phyloP scores from a whole-genome alignment of 2,888 invertebrate genomes.

The Amphipoea oculea region DNA sequence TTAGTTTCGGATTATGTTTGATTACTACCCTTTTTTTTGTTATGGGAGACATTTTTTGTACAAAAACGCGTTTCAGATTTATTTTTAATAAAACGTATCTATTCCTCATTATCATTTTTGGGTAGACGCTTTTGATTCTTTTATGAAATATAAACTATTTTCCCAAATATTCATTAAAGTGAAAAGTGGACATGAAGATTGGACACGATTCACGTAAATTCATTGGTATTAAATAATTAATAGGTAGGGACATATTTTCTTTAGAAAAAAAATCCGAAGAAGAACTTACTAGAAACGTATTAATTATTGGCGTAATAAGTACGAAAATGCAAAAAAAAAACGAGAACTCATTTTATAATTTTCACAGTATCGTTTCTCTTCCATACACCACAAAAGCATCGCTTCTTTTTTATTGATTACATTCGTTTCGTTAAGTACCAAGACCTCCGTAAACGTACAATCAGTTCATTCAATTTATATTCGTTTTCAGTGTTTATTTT shows the following conservation, averaged over 20 bases:
- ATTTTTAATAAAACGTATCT: slow-evolving; percentile 78
- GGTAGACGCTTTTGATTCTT: background rate
- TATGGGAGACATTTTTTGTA: slow-evolving; percentile 76
- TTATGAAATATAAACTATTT: slow-evolving; percentile 16
- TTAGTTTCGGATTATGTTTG: slow-evolving; percentile 86
- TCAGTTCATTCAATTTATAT: slow-evolving; percentile 64
- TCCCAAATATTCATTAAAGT: background rate
- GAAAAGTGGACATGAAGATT: background rate
- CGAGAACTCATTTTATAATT: slow-evolving; percentile 7
- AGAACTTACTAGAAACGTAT: background rate
- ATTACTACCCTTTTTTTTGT: slow-evolving; percentile 78
- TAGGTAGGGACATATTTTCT: background rate
- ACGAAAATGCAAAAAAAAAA: background rate
- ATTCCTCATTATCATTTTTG: slow-evolving; percentile 38
- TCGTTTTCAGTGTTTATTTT: slow-evolving; percentile 79
- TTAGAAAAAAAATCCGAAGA: too few species aligned
- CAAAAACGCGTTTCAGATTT: slow-evolving; percentile 72
- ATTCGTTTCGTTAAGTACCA: slow-evolving; percentile 25
- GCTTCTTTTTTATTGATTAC: slow-evolving; percentile 12
- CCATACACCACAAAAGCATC: slow-evolving; percentile 10
- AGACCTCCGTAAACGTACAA: slow-evolving; percentile 44
- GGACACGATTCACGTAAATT: background rate
- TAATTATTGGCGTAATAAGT: background rate
- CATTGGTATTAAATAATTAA: background rate
- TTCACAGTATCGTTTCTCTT: slow-evolving; percentile 4